Percentiles rank a stretch among this genome's conserved stretches.
phyloP scores from a whole-genome alignment of 2,113 vertebrate genomes.

The Urocynchramus pylzowi region DNA sequence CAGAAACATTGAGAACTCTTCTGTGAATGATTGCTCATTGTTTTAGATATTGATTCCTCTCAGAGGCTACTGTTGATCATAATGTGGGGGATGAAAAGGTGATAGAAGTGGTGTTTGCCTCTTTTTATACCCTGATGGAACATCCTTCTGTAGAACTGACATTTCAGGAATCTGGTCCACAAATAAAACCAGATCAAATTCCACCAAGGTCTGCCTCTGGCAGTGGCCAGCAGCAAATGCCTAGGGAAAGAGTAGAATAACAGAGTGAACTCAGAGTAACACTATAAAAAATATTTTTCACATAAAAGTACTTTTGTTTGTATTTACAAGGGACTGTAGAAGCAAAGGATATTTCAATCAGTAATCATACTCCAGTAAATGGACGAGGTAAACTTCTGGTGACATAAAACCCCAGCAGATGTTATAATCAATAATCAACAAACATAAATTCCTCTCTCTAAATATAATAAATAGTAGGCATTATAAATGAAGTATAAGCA shows the following conservation, averaged over 20 bases:
- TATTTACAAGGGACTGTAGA: background rate
- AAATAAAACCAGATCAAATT: background rate
- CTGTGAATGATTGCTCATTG: background rate
- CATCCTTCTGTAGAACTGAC: background rate
- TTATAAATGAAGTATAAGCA: background rate
- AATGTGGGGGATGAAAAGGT: background rate
- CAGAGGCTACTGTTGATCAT: background rate
- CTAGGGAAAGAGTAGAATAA: background rate
- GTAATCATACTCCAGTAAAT: background rate
- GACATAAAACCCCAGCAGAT: background rate
- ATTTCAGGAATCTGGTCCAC: background rate
- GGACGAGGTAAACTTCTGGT: background rate
- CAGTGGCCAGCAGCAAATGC: background rate
- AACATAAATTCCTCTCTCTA: background rate
- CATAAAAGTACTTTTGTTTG: background rate
- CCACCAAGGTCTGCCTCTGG: background rate
- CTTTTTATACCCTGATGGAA: background rate
- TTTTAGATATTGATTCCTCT: background rate
- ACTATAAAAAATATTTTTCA: background rate
- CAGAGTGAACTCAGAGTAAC: background rate
- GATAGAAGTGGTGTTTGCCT: background rate
- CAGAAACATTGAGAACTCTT: background rate
- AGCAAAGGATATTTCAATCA: background rate
- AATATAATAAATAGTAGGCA: background rate
- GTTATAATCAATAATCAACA: background rate